phyloP scores from a whole-genome alignment of 1,140 invertebrate species.

The Drosophila ercepeae region DNA sequence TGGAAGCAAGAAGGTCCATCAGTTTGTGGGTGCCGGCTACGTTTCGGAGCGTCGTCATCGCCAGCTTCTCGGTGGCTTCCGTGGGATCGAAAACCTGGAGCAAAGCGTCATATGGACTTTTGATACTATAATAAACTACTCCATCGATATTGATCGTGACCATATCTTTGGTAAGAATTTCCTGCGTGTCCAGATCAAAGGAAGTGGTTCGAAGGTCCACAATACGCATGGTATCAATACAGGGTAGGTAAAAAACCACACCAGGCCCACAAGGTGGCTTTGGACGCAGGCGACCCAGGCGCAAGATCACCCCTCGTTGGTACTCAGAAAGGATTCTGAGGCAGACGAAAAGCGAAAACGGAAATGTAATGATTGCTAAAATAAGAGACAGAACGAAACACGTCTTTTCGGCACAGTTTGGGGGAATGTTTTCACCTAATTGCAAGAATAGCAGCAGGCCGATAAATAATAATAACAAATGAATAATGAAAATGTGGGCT shows the following conservation, averaged over 20 bases:
- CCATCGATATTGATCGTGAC: constrained; percentile 96
- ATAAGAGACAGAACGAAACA: constrained; percentile 90
- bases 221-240: constrained; percentile 91
- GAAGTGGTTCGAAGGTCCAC: constrained; percentile 91
- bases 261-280: constrained; percentile 87
- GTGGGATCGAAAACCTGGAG: constrained; percentile 90
- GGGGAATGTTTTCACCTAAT: constrained; percentile 84
- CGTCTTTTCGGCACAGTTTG: constrained; percentile 88
- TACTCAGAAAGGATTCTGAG: constrained; percentile 90
- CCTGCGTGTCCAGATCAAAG: constrained; percentile 85
- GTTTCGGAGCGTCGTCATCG: constrained; percentile 94
- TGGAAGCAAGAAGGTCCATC: constrained; percentile 87
- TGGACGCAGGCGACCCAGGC: constrained; percentile 88
- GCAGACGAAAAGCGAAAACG: constrained; percentile 91
- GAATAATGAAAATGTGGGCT: not conserved
- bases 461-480: not conserved
- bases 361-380: constrained; percentile 91
- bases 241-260: constrained; percentile 94
- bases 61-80: constrained; percentile 92
- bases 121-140: constrained; percentile 93
- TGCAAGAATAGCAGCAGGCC: not conserved
- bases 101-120: constrained; percentile 91
- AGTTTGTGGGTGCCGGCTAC: constrained; percentile 96
- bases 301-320: constrained; percentile 94
- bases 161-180: constrained; percentile 94